Base-by-base conservation (phyloP, 1,140 invertebrate species). In the Hydropsyche tenuis region DNA sequence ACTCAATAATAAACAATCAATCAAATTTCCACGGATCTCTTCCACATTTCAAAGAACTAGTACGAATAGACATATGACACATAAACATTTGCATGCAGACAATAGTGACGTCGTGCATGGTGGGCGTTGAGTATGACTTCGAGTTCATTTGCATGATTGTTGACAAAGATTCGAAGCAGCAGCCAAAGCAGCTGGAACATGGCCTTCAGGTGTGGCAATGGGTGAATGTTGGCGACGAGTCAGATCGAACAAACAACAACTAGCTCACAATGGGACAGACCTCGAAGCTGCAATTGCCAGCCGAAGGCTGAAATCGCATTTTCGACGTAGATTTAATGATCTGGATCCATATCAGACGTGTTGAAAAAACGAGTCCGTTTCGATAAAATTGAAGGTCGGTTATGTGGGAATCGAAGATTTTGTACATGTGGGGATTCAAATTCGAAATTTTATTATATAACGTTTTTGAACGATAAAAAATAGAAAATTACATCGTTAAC, bases 261-360 rank as follows among this genome's bases (percentile, higher is more conserved):
- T 60, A n/a, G 14, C 43, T 18, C 18, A 73, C 64, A 73, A 73
- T 68, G 51, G 65, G 11, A 63, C 37, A 72, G 56, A 63, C 70
- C 70, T 72, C 70, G 56, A 72, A 72, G 27, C 4, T 69, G 48
- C 68, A 70, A 37, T 46, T 46, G 42, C 43, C 18, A 18, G 22
- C 45, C n/a, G 16, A 56, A 70, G 68, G 48, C 51, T 70, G 43
- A 23, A 22, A 30, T 12, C n/a, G 20, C 22, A 60, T 60, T 60
- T 12, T 60, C 56, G 20, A 12, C 56, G 12, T 9, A 25, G 12
- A 56, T 20, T 20, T 56, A 22, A 56, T 60, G 56, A 27, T 12
- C 56, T 12, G 23, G 11, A n/a, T 48, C 16, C 14, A n/a, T n/a
- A 3, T 48, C 14, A 4, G 45, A 48, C 45, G 3, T n/a, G 45